Evolutionary conservation across 2,113 vertebrate genomes (phyloP), one percentile per base, ranked within the genome.

Genomic region (Eurystomus gularis): DNA sequence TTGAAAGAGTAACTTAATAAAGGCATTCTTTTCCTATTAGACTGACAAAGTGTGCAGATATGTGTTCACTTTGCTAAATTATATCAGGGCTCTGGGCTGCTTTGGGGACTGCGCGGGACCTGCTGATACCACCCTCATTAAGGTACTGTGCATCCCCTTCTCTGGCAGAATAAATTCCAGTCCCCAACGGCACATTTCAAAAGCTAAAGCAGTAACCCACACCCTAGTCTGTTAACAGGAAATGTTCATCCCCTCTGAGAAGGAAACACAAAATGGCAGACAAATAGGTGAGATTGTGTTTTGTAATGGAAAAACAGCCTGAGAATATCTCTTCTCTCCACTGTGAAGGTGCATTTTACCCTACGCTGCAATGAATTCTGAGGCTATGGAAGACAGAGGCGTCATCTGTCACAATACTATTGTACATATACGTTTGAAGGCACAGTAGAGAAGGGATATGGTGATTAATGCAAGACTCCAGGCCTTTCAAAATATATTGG

Each of bases 201-300:
- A 86, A 92, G 24, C 61, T 86, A 78, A 78, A 64, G 69, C 61
- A 78, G 13, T 92, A 93, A 88, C 62, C 93, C 86, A 93, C 64
- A 54, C 69, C 3, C 5, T 13, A 25, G 40, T 40, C 64, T 80
- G 28, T 54, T 85, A 65, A 93, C 48, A 79, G 61, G 21, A 91
- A 90, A 91, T 2, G 9, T 65, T 94, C 44, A 77, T 37, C 54
- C 76, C 54, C 64, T 83, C 68, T 33, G 81, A 86, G 89, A 93
- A 90, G 48, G 55, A 87, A 88, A 92, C 49, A 68, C 35, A 86
- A 75, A 85, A 84, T 33, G 49, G 64, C 61, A 90, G 82, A 70
- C 20, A 87, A 92, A 90, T 49, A 0, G 0, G 28, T 39, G 31
- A 86, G 62, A 60, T 1, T 44, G 37, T 64, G 18, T 65, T 90